These are phyloP conservation scores for Siniperca undulata DNA, from an alignment of 2,797 vertebrate species.

Conservation along the genomic window DNA sequence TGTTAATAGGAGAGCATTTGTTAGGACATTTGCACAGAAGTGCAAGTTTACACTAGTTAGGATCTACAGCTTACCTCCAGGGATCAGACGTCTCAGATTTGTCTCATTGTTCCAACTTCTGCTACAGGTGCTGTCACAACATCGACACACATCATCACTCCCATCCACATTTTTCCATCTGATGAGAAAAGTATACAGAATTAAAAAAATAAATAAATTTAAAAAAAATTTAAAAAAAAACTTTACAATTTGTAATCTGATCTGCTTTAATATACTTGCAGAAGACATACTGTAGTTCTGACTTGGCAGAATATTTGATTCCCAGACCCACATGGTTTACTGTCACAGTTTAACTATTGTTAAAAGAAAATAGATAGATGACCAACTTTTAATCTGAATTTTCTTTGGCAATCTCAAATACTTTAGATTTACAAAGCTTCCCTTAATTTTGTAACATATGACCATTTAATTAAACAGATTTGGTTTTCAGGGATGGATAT, in stretches of 20 bases:
- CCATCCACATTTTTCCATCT: slow-evolving; percentile 71
- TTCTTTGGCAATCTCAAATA: neutral
- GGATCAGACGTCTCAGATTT: neutral
- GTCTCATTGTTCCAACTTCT: neutral
- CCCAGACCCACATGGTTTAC: accelerated
- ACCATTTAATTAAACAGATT: neutral
- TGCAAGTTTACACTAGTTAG: neutral
- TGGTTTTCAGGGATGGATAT: too few species aligned
- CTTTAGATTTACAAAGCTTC: neutral
- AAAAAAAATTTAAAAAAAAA: neutral
- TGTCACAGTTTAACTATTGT: neutral
- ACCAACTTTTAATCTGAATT: too few species aligned
- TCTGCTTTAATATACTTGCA: neutral
- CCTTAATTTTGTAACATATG: neutral
- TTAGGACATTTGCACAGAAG: neutral
- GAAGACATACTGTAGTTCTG: neutral
- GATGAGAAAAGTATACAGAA: neutral
- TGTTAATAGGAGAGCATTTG: neutral
- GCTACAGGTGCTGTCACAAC: slow-evolving; percentile 58
- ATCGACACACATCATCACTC: slow-evolving; percentile 50
- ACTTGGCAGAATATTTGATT: neutral
- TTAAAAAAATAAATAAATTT: too few species aligned
- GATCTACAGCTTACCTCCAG: slow-evolving; percentile 17
- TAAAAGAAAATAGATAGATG: too few species aligned
- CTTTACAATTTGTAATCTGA: neutral